A percentile compares a stretch with the other conserved stretches of the same genome.
phyloP scores from a whole-genome alignment of 2,797 vertebrate genomes.

The Pseudochirops cupreus region DNA sequence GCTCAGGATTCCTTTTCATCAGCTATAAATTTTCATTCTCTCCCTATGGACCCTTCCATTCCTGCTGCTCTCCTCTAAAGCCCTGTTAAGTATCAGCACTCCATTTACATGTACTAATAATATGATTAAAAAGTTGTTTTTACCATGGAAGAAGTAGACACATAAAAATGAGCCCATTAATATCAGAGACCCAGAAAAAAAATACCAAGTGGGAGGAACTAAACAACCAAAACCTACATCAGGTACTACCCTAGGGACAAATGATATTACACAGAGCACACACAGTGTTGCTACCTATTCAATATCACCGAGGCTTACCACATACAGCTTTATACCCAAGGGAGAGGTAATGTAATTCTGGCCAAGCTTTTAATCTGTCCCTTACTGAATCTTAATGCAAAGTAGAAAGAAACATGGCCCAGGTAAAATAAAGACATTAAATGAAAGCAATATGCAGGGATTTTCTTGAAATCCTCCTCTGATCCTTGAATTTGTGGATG shows the following conservation, averaged over 20 bases:
- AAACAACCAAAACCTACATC: background rate
- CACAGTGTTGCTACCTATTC: background rate
- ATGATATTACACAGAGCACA: rapidly evolving
- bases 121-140: background rate
- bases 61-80: background rate
- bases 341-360: constrained; percentile 44
- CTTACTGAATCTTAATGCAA: constrained; percentile 39
- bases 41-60: background rate
- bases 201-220: background rate
- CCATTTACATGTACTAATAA: background rate
- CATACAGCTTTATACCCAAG: rapidly evolving
- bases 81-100: background rate
- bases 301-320: background rate
- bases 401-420: background rate
- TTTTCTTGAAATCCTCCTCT: constrained; percentile 32
- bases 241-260: constrained; percentile 33
- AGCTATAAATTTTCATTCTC: background rate
- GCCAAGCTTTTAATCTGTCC: constrained; percentile 21
- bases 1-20: background rate
- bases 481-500: constrained; percentile 14
- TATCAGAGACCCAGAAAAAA: constrained; percentile 21
- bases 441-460: background rate
- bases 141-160: constrained; percentile 10
- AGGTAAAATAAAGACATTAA: constrained; percentile 46
- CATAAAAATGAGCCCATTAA: rapidly evolving